Evolutionary conservation across 2,113 vertebrate species (phyloP).

Genomic region (Mus spicilegus): DNA sequence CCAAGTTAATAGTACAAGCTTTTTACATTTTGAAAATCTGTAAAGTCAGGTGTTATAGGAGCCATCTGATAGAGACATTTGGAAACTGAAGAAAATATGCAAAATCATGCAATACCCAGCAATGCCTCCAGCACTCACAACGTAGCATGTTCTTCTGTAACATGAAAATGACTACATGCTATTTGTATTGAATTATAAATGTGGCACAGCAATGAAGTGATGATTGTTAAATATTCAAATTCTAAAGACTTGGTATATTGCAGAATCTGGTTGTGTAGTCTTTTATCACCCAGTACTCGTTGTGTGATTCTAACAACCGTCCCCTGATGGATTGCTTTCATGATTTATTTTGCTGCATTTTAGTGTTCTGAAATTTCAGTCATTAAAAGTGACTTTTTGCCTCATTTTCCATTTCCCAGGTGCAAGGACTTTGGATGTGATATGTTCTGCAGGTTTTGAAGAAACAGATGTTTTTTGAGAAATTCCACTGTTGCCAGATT

Average conservation of each 20-base stretch:
- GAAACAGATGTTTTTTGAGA: constrained; percentile 17
- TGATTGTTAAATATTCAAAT: not conserved
- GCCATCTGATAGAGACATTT: not conserved
- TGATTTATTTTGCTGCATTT: constrained; percentile 29
- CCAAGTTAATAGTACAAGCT: not conserved
- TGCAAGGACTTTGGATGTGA: not conserved
- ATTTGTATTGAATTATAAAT: not conserved
- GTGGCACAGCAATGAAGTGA: not conserved
- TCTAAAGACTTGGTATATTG: not conserved
- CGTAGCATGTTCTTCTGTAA: not conserved
- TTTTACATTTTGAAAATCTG: not conserved
- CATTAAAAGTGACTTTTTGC: not conserved
- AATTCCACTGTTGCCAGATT: not conserved
- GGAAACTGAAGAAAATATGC: constrained; percentile 41
- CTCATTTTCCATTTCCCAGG: constrained; percentile 1
- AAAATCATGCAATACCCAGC: not conserved
- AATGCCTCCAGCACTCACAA: not conserved
- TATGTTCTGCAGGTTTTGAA: not conserved
- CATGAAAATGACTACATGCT: not conserved
- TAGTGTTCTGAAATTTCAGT: constrained; percentile 16
- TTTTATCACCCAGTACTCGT: not conserved
- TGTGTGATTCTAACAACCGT: not conserved
- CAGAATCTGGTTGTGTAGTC: not conserved
- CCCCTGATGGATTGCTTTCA: not conserved
- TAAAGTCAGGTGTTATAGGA: not conserved